Conservation (phyloP, 2,797 vertebrate genomes). For the Choloepus didactylus region DNA sequence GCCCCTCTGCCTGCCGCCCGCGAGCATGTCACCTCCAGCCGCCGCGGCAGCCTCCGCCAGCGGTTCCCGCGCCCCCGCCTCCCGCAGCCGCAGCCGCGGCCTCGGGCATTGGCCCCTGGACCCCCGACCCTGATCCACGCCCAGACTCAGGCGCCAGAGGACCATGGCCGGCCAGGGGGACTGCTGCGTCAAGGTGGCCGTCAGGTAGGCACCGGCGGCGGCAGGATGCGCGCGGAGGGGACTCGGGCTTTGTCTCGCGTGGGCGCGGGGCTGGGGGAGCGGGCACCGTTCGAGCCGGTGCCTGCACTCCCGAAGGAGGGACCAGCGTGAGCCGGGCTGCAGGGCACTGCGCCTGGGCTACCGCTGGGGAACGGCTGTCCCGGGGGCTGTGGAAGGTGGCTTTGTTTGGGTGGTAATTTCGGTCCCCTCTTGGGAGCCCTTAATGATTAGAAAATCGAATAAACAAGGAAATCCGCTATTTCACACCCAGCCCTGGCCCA, state of each 20-base stretch:
- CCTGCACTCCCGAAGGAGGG: slow-evolving; percentile 41
- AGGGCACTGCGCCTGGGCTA: background rate
- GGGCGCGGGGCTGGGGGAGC: background rate
- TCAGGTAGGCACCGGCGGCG: slow-evolving; percentile 91
- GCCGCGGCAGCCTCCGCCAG: slow-evolving; percentile 61
- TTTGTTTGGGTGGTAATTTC: slow-evolving; percentile 81
- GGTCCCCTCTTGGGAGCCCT: slow-evolving; percentile 70
- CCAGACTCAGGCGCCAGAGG: slow-evolving; percentile 1
- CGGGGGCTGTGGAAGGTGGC: slow-evolving; percentile 65
- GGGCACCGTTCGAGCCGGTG: background rate
- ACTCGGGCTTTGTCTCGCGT: slow-evolving; percentile 76
- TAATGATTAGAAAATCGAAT: slow-evolving; percentile 81
- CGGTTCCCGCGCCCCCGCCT: slow-evolving; percentile 64
- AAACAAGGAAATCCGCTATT: slow-evolving; percentile 88
- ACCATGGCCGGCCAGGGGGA: slow-evolving; percentile 94
- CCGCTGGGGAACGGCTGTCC: background rate
- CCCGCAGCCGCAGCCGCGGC: slow-evolving; percentile 63
- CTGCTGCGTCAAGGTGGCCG: slow-evolving; percentile 96
- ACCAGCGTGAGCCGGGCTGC: background rate
- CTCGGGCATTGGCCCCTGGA: slow-evolving; percentile 51
- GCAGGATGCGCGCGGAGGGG: background rate
- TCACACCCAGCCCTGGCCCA: slow-evolving; percentile 79
- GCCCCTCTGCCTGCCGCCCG: slow-evolving; percentile 51
- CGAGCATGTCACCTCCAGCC: slow-evolving; percentile 79
- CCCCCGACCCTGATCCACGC: slow-evolving; percentile 70